Evolutionary conservation across 2,113 vertebrate genomes (phyloP), one percentile per base, ranked within the genome.

Genomic region (Gambusia holbrooki): DNA sequence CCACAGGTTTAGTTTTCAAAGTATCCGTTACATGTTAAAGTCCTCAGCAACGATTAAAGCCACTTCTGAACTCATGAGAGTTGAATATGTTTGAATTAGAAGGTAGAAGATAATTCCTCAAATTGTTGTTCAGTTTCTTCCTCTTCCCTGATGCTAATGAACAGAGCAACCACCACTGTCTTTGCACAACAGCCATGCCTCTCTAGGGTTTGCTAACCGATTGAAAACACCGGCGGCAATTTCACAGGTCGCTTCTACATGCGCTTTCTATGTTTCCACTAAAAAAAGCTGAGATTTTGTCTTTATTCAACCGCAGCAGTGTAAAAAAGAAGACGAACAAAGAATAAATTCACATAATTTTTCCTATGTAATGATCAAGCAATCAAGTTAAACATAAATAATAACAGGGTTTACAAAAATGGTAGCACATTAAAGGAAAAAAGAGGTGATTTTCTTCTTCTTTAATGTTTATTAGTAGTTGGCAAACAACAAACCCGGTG

Each of bases 161-260:
- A 73, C 86, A 70, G 58, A 22, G 67, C 58, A 68, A 70, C 79
- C 66, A 73, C 75, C 79, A 9, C 28, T 10, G 3, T 74, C 69
- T 77, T 75, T 42, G 60, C 74, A 69, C 70, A 80, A 60, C 40
- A 66, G 30, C 60, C 64, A 70, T 35, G 37, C 63, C 61, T 37
- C 10, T 37, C 10, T 10, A 12, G 2, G 42, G 54, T 12, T 72
- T 79, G 65, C 76, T 78, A 82, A 66, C 22, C 29, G 54, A 66
- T 25, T 73, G 80, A 74, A 48, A 74, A 71, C 69, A 85, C 86
- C 80, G 82, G 86, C 74, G 83, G 80, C 4, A 10, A 42, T 73
- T 64, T 71, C 65, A 62, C 70, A 65, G 30, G 58, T 15, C 35
- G 54, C 30, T 28, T 45, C 25, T 1, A 15, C 37, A 42, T 28